These are phyloP conservation scores for Pseudomyrmex gracilis DNA, from an alignment of 1,140 invertebrate genomes.

Conservation along the genomic window DNA sequence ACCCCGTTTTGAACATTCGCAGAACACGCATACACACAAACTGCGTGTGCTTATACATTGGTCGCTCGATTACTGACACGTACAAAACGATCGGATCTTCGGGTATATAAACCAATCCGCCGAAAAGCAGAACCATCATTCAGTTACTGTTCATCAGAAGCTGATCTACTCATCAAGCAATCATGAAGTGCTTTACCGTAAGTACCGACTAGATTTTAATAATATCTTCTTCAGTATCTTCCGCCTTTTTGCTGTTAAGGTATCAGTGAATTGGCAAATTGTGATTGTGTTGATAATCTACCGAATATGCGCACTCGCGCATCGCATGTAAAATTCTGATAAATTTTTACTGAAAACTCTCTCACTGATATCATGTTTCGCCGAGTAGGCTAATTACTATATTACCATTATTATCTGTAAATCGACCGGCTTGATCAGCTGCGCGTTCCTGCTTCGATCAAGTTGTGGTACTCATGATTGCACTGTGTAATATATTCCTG, in stretches of 20 bases:
- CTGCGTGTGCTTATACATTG: slow-evolving; percentile 70
- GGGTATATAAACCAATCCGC: slow-evolving; percentile 79
- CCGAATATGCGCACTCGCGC: neutral
- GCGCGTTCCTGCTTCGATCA: neutral
- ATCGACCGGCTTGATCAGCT: slow-evolving; percentile 11
- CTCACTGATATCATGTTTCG: neutral
- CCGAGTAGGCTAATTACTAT: slow-evolving; percentile 25
- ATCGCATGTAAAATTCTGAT: neutral
- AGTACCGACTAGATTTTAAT: slow-evolving; percentile 67
- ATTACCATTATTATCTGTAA: slow-evolving; percentile 13
- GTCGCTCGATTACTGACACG: slow-evolving; percentile 77
- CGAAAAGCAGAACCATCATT: slow-evolving; percentile 80
- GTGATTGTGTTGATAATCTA: neutral
- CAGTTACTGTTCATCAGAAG: slow-evolving; percentile 72
- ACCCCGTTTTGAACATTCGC: slow-evolving; percentile 65
- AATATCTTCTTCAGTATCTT: neutral
- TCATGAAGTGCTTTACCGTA: slow-evolving; percentile 80
- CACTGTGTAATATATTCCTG: slow-evolving; percentile 7
- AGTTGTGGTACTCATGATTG: neutral
- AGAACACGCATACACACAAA: neutral
- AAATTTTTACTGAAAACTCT: slow-evolving; percentile 30
- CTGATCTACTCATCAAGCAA: slow-evolving; percentile 64
- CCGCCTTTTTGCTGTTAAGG: too few relatives aligned
- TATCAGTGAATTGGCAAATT: too few relatives aligned
- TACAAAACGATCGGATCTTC: slow-evolving; percentile 67